Base-by-base conservation (phyloP, 1,140 invertebrate species). In the Pomacea maculata region DNA sequence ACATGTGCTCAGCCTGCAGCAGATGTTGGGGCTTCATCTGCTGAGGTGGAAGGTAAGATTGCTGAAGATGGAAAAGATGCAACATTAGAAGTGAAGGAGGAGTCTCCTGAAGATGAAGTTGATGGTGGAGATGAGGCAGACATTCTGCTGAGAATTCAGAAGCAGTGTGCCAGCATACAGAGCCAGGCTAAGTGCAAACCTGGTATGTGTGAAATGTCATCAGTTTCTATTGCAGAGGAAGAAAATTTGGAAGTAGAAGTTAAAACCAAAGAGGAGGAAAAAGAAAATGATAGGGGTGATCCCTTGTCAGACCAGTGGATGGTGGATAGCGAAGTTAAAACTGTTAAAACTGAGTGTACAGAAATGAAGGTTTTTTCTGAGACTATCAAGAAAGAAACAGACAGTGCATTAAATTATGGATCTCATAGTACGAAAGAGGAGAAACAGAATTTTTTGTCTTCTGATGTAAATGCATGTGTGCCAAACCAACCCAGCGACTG, bases 121-220 rank as follows among this genome's bases (percentile, higher is more conserved):
- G 57, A 61, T 61, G 75, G 67, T 45, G 81, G 25, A 67, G 73
- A 84, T 82, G 92, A 93, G 10, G 83, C 92, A 6, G 93, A 93
- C 70, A 93, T 91, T 85, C 82, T 93, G 68, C 76, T 93, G 21
- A 93, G 93, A 84, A 91, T 93, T 14, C 93, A 94, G 77, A 91
- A 91, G 75, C 92, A 93, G 68, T 93, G 92, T 85, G 90, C 87
- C 5, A 90, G 87, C 34, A 92, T 93, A 67, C 92, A 93, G 78
- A 91, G 90, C 17, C 65, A 9, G 84, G 74, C 4, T n/a, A 34
- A 15, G 25, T 45, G 25, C 34, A 70, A 45, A 78, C 10, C 19
- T 29, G 19, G 63, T 54, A 64, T 45, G 17, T 68, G 80, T 55
- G 61, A 83, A 45, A 79, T 74, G 68, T 80, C 82, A 70, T 79